Percentiles rank a stretch among this genome's conserved stretches.
These are phyloP conservation scores for Callopanchax toddi DNA, from an alignment of 2,113 vertebrate genomes.

Conservation along the genomic window DNA sequence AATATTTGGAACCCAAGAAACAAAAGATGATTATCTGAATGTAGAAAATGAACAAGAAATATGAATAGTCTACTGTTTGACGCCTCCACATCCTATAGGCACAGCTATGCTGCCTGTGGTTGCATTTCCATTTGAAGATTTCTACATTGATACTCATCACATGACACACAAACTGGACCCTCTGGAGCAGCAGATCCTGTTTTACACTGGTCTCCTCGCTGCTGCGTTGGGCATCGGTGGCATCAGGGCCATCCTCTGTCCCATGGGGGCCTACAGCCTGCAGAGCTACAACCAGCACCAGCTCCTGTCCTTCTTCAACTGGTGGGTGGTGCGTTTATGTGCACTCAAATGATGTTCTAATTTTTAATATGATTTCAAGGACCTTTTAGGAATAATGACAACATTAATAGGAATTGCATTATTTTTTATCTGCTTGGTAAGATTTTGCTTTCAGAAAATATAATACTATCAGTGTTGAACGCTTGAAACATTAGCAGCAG, in stretches of 20 bases:
- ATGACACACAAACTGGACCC: slow-evolving; percentile 75
- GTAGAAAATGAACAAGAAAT: not conserved
- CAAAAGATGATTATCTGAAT: too few species aligned
- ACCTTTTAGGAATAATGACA: too few species aligned
- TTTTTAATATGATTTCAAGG: not conserved
- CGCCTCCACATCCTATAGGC: slow-evolving; percentile 70
- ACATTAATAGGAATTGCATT: too few species aligned
- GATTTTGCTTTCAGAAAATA: too few species aligned
- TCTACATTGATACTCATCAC: slow-evolving; percentile 82
- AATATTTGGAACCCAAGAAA: too few species aligned
- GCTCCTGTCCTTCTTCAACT: slow-evolving; percentile 88
- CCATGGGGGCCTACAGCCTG: slow-evolving; percentile 81
- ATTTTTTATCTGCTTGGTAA: too few species aligned
- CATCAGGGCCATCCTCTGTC: slow-evolving; percentile 86
- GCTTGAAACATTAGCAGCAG: too few species aligned
- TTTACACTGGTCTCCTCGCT: slow-evolving; percentile 84
- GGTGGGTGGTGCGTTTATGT: slow-evolving; percentile 72
- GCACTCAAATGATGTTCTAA: too few species aligned
- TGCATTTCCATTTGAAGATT: slow-evolving; percentile 90
- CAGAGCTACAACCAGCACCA: slow-evolving; percentile 80
- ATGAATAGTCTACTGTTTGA: not conserved
- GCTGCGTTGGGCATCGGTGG: slow-evolving; percentile 87
- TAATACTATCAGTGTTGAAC: too few species aligned
- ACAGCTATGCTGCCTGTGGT: slow-evolving; percentile 86
- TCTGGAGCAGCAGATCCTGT: slow-evolving; percentile 83